phyloP scores from a whole-genome alignment of 2,113 vertebrate species.

The Hemiscyllium ocellatum region DNA sequence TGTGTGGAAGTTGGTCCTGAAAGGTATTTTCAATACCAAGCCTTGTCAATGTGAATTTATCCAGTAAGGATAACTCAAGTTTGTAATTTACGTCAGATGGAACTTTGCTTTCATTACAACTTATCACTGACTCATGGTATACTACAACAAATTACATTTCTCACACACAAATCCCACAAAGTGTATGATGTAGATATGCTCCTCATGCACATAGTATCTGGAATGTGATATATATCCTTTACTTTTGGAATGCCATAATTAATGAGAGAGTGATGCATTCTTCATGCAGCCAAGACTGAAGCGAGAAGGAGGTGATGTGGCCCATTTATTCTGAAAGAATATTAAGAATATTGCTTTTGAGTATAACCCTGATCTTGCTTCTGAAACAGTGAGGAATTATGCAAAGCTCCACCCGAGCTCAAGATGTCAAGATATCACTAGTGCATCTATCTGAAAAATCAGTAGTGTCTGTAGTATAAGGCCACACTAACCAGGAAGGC shows the following conservation, averaged over 20 bases:
- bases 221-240: not conserved
- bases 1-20: conserved; percentile 1
- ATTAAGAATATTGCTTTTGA: not conserved
- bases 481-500: not conserved
- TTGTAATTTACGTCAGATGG: not conserved
- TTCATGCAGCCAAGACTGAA: not conserved
- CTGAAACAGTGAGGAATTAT: not conserved
- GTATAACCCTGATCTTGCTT: not conserved
- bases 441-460: not conserved
- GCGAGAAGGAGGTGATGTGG: not conserved
- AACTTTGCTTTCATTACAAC: not conserved
- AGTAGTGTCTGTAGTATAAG: not conserved
- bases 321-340: not conserved
- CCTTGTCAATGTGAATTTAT: not conserved
- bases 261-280: not conserved
- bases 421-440: not conserved
- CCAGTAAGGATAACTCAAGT: not conserved
- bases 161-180: not conserved
- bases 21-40: not conserved
- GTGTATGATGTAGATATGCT: not conserved
- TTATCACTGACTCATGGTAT: not conserved
- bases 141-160: not conserved
- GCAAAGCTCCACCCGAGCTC: not conserved
- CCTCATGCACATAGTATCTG: not conserved
- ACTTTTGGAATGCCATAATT: not conserved